Evolutionary conservation across 1,140 invertebrate species (phyloP).

Genomic region (Drosophila bocki): DNA sequence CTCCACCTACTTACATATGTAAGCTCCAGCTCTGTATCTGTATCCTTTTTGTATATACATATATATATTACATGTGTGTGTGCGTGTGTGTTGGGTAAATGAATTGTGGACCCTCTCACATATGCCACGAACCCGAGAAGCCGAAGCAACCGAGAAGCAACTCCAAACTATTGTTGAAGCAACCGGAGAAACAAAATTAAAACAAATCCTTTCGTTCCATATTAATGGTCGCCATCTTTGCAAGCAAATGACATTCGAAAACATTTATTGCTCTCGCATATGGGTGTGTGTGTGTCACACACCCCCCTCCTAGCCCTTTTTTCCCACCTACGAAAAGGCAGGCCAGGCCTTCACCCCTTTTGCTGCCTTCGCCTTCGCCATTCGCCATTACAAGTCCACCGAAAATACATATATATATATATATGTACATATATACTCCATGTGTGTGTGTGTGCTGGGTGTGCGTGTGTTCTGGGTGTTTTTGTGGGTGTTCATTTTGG

Average conservation of each 20-base stretch:
- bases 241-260: constrained; percentile 82
- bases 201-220: constrained; percentile 83
- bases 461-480: constrained; percentile 18
- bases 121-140: constrained; percentile 16
- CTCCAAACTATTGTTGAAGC: constrained; percentile 42
- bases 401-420: background rate
- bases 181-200: constrained; percentile 74
- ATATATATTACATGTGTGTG: background rate
- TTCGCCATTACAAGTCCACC: constrained; percentile 16
- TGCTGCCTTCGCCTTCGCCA: background rate
- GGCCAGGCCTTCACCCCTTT: constrained; percentile 23
- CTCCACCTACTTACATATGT: constrained; percentile 57
- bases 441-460: constrained; percentile 4
- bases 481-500: constrained; percentile 70
- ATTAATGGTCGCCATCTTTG: constrained; percentile 83
- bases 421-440: too few relatives aligned
- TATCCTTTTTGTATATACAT: background rate
- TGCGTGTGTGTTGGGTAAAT: constrained; percentile 9
- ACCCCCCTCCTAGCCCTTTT: background rate
- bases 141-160: background rate
- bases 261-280: constrained; percentile 74
- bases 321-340: constrained; percentile 40
- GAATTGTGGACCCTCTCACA: constrained; percentile 34
- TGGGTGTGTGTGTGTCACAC: constrained; percentile 9
- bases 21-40: constrained; percentile 8